phyloP scores from a whole-genome alignment of 2,888 invertebrate genomes.

The Gisinianus flammeolus region DNA sequence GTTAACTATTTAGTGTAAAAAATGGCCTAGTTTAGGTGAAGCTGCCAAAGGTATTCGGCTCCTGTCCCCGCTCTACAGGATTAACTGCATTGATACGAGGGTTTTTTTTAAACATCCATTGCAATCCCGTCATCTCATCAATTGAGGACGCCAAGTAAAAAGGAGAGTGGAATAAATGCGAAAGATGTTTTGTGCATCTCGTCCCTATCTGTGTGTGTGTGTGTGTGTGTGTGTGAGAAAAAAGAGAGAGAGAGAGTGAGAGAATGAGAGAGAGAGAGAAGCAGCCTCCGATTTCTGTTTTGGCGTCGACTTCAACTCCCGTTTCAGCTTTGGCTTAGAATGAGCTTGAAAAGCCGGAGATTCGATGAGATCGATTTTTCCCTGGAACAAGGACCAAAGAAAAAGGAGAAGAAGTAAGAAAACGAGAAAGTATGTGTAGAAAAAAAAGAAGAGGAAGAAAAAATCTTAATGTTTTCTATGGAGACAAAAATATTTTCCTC shows the following conservation, averaged over 20 bases:
- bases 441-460: background rate
- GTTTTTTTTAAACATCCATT: background rate
- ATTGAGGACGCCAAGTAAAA: no score
- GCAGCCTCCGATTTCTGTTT: background rate
- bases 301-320: background rate
- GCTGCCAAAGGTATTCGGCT: slow-evolving; percentile 23
- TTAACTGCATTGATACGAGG: slow-evolving; percentile 1
- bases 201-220: background rate
- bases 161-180: no score
- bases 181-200: background rate
- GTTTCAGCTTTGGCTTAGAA: background rate
- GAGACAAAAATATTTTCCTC: slow-evolving; percentile 12
- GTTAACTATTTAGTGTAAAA: slow-evolving; percentile 30
- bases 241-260: no score
- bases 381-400: background rate
- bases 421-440: background rate
- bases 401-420: background rate
- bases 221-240: background rate
- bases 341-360: background rate
- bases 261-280: no score
- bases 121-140: background rate
- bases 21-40: slow-evolving; percentile 16
- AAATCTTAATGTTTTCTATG: slow-evolving; percentile 15
- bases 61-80: background rate
- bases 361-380: slow-evolving; percentile 27